A percentile compares a stretch with the other conserved stretches of the same genome.
phyloP scores from a whole-genome alignment of 2,888 invertebrate species.

The Chrysina gloriosa region DNA sequence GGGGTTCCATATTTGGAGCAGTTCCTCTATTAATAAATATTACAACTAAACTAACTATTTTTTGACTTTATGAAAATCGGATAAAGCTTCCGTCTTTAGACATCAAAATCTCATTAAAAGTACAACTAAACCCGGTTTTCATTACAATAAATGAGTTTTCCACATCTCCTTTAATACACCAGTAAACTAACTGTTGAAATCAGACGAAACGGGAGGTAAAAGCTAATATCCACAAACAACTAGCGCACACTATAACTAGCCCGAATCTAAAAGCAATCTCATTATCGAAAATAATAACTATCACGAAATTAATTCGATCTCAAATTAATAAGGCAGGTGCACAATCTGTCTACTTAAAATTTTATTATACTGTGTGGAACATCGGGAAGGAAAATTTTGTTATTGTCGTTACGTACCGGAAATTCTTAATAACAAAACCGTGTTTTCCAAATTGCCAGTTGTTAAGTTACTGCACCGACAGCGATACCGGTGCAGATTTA shows the following conservation, averaged over 20 bases:
- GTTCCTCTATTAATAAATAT: too few species aligned
- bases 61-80: too few species aligned
- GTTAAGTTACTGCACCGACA: not conserved
- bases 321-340: constrained; percentile 44
- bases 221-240: not conserved
- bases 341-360: constrained; percentile 30
- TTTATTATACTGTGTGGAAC: constrained; percentile 30
- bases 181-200: not conserved
- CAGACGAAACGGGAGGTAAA: not conserved
- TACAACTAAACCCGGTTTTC: not conserved
- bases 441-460: constrained; percentile 31
- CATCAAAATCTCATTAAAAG: too few species aligned
- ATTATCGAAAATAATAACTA: constrained; percentile 41
- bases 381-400: not conserved
- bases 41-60: too few species aligned
- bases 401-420: constrained; percentile 31
- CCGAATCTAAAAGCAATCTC: constrained; percentile 9
- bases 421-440: constrained; percentile 41
- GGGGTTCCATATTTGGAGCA: too few species aligned
- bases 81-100: too few species aligned
- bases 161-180: not conserved
- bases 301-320: constrained; percentile 40
- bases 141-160: not conserved
- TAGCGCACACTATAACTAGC: not conserved
- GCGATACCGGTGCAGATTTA: not conserved